Evolutionary conservation across 2,113 vertebrate species (phyloP).

Genomic region (Oriolus oriolus): DNA sequence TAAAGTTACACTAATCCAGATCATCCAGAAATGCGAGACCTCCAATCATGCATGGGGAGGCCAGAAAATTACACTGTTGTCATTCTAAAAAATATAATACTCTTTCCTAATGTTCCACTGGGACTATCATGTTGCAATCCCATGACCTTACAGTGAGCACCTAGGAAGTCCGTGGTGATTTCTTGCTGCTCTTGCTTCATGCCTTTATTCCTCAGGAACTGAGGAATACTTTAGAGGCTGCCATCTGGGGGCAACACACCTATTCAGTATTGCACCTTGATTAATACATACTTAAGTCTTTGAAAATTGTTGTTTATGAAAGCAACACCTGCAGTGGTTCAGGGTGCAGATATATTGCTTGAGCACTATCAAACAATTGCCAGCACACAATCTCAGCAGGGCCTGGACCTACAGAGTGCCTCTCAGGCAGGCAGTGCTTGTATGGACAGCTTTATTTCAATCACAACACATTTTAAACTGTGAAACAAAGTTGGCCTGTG

Average conservation of each 20-base stretch:
- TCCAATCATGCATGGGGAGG: background rate
- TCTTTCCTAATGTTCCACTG: background rate
- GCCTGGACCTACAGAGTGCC: background rate
- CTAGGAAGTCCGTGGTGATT: background rate
- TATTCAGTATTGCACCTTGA: background rate
- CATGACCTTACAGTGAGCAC: background rate
- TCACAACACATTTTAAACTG: background rate
- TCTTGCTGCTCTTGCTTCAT: background rate
- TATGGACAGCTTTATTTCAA: background rate
- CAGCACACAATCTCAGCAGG: background rate
- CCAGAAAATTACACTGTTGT: background rate
- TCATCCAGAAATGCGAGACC: constrained; percentile 42
- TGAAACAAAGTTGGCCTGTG: background rate
- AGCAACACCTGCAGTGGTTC: background rate
- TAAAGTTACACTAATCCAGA: constrained; percentile 49
- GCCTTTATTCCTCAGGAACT: background rate
- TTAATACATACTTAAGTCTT: background rate
- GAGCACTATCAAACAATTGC: background rate
- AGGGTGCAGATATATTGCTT: background rate
- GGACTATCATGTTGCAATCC: background rate
- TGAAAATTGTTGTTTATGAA: background rate
- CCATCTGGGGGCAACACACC: background rate
- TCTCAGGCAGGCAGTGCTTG: background rate
- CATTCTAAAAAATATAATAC: background rate
- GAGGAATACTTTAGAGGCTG: background rate